Evolutionary conservation across 1,140 invertebrate species (phyloP), one percentile per base, ranked within the genome.

Genomic region (Heterodera schachtii): DNA sequence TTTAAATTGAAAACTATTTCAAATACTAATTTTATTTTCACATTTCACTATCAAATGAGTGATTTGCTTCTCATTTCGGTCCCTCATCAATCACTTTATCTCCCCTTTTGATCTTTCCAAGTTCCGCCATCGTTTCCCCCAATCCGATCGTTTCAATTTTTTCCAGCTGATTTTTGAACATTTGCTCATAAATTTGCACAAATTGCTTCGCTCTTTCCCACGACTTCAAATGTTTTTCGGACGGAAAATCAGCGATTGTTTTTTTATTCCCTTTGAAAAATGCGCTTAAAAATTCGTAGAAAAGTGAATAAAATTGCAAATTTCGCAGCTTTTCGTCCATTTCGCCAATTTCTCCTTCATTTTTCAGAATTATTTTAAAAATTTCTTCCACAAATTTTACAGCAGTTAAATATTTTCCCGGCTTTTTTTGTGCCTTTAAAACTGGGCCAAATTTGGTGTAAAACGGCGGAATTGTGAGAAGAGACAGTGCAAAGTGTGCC

Each of bases 261-360:
- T 19, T 3, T 0, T 64, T n/a, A 64, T 64, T 64, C 5, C 3
- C 16, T 13, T 64, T n/a, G 57, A 64, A 5, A 52, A 64, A 64
- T 3, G 13, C 57, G 4, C 19, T n/a, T 19, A 64, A 64, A n/a
- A 64, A 11, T 64, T 64, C 57, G 57, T 64, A 64, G 19, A 64
- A 64, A 64, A 64, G 57, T 11, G 57, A 13, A 64, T 64, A 64
- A 64, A 64, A 64, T 64, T 64, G 57, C 57, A 64, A 64, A 64
- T 64, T 64, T 64, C 11, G 13, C 13, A 64, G n/a, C 19, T 16
- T 64, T 64, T 13, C 4, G 2, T 64, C 13, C 16, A 5, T 64
- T 64, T 64, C 57, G 19, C 3, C 19, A 19, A 64, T 64, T 64
- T 64, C 16, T 21, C 19, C 57, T 5, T 19, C 19, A 19, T 64